phyloP scores from a whole-genome alignment of 2,888 invertebrate genomes.

The Frankliniella intonsa region DNA sequence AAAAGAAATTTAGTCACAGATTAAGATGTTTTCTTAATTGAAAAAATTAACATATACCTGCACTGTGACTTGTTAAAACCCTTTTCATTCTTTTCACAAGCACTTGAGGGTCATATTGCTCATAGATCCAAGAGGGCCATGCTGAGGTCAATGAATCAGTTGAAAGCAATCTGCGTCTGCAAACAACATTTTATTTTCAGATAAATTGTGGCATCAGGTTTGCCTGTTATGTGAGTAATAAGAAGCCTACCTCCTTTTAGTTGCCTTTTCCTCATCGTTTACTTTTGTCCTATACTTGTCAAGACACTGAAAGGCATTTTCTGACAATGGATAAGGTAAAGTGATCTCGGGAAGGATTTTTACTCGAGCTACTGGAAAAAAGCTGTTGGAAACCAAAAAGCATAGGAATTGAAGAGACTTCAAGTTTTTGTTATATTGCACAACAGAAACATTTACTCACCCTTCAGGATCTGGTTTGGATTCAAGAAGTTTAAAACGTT shows the following conservation, averaged over 20 bases:
- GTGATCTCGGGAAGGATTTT: constrained; percentile 64
- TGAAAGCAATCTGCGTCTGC: constrained; percentile 61
- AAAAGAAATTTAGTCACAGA: constrained; percentile 25
- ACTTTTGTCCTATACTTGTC: constrained; percentile 41
- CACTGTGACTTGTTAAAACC: constrained; percentile 43
- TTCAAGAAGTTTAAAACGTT: constrained; percentile 62
- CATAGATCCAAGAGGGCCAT: constrained; percentile 65
- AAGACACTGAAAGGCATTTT: constrained; percentile 44
- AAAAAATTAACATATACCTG: constrained; percentile 40
- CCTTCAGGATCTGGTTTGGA: constrained; percentile 48
- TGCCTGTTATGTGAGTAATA: too few species aligned
- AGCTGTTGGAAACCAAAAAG: background rate
- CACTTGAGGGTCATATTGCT: constrained; percentile 55
- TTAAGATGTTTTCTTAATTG: constrained; percentile 27
- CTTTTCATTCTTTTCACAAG: constrained; percentile 47
- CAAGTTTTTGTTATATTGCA: constrained; percentile 33
- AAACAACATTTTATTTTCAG: background rate
- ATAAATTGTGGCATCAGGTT: too few species aligned
- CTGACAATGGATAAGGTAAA: constrained; percentile 54
- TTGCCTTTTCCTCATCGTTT: background rate
- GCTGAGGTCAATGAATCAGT: constrained; percentile 49
- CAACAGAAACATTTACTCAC: constrained; percentile 39
- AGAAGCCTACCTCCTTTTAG: background rate
- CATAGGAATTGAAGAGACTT: constrained; percentile 19
- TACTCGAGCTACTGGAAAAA: constrained; percentile 54